Evolutionary conservation across 2,797 vertebrate genomes (phyloP).

Genomic region (Bothrops alternatus): DNA sequence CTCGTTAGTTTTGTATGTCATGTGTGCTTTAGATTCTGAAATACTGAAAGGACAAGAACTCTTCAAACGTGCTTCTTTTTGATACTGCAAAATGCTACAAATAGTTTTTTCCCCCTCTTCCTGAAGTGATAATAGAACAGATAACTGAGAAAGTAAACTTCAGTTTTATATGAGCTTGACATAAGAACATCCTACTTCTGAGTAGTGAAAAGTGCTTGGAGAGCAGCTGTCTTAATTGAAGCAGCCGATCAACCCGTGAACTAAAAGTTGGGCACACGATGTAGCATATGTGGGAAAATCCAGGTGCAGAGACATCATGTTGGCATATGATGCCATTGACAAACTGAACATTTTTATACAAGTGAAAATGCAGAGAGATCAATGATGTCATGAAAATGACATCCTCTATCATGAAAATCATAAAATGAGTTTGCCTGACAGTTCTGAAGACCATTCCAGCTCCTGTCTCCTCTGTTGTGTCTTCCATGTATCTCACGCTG

Average conservation of each 20-base stretch:
- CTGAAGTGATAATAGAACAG: background rate
- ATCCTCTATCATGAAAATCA: background rate
- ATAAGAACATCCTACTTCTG: constrained; percentile 24
- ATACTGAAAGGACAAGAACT: background rate
- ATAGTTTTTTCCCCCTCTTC: background rate
- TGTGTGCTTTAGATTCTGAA: constrained; percentile 2
- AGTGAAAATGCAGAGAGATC: background rate
- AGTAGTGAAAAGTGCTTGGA: constrained; percentile 10
- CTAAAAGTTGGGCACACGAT: background rate
- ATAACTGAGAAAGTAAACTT: background rate
- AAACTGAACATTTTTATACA: background rate
- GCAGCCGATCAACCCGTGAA: background rate
- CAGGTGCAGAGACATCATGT: background rate
- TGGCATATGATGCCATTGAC: background rate
- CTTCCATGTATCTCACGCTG: background rate
- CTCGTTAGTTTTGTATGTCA: constrained; percentile 23
- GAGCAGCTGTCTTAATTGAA: background rate
- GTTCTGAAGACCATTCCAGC: background rate
- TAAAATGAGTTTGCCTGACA: background rate
- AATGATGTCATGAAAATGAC: background rate
- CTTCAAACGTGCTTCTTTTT: constrained; percentile 21
- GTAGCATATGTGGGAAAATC: background rate
- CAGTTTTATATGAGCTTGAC: background rate
- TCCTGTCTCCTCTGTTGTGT: background rate
- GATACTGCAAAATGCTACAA: constrained; percentile 11